A percentile compares a stretch with the other conserved stretches of the same genome.
Conservation (phyloP, 1,140 invertebrate species). For the Aphelinus atriplicis region DNA sequence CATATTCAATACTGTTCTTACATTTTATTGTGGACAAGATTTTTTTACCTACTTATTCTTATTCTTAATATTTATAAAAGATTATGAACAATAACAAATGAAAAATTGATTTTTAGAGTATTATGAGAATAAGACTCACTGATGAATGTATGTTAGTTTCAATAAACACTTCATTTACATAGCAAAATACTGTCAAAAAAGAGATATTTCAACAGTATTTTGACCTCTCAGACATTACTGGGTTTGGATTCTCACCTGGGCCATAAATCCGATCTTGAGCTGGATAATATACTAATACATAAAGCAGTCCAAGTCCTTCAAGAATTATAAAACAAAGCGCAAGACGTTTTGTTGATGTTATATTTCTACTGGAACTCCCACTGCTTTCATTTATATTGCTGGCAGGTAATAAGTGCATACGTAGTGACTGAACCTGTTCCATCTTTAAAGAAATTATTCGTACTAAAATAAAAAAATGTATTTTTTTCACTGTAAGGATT, state of each 20-base stretch:
- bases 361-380: constrained; percentile 26
- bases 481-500: too few relatives aligned
- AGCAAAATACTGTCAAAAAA: constrained; percentile 20
- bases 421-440: constrained; percentile 52
- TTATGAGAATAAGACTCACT: background rate
- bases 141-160: constrained; percentile 3
- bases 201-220: constrained; percentile 41
- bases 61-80: background rate
- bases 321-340: constrained; percentile 58
- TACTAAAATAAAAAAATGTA: too few relatives aligned
- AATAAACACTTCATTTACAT: constrained; percentile 57
- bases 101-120: too few relatives aligned
- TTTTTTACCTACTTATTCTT: constrained; percentile 5
- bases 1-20: too few relatives aligned
- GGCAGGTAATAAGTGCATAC: constrained; percentile 53
- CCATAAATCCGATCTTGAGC: constrained; percentile 58
- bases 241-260: constrained; percentile 59
- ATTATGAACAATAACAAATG: too few relatives aligned
- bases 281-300: constrained; percentile 63
- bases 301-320: constrained; percentile 56
- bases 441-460: constrained; percentile 45
- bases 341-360: constrained; percentile 57
- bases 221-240: constrained; percentile 50
- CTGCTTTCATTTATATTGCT: constrained; percentile 40
- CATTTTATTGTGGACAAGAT: too few relatives aligned